Evolutionary conservation across 2,888 invertebrate species (phyloP), one percentile per base, ranked within the genome.

Genomic region (Monopis laevigella): DNA sequence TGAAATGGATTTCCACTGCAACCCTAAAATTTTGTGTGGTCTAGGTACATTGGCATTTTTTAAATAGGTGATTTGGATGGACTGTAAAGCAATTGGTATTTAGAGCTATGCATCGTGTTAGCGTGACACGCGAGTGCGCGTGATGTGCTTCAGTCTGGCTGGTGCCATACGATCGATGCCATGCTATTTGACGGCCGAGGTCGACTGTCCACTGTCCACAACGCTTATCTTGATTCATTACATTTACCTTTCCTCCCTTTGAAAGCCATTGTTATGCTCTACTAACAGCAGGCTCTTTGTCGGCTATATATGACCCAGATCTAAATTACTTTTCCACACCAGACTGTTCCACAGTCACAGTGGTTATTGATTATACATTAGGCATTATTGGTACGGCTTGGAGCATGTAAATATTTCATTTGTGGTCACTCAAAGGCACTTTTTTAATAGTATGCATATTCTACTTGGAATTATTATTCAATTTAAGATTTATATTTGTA

Each of bases 181-280:
- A 52, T 58, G 59, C 56, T 58, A 62, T 74, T 77, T 77, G 78
- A 73, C 65, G 77, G 77, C 77, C 75, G 78, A 78, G 77, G 78
- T 74, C 75, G 77, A 30, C 41, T 26, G 34, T 61, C 65, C 53
- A 60, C 62, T 73, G 73, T 73, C 75, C 77, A 74, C 68, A 58
- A 59, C 58, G 54, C 73, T 77, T 77, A 80, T 78, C 78, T 70
- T 68, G 78, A 78, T 78, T 68, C 68, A 73, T 68, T 67, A 62
- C 51, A 59, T 59, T 56, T 62, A 59, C 53, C 61, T 62, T 58
- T 62, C 59, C 19, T 58, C 52, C 55, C 51, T 36, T 56, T 58
- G 60, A 59, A 63, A 54, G 50, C 61, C 51, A 66, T 66, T 71
- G 68, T 68, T 51, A 53, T 51, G 55, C 59, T 63, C 68, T 62